Evolutionary conservation across 2,797 vertebrate genomes (phyloP).

Genomic region (Pipistrellus kuhlii): DNA sequence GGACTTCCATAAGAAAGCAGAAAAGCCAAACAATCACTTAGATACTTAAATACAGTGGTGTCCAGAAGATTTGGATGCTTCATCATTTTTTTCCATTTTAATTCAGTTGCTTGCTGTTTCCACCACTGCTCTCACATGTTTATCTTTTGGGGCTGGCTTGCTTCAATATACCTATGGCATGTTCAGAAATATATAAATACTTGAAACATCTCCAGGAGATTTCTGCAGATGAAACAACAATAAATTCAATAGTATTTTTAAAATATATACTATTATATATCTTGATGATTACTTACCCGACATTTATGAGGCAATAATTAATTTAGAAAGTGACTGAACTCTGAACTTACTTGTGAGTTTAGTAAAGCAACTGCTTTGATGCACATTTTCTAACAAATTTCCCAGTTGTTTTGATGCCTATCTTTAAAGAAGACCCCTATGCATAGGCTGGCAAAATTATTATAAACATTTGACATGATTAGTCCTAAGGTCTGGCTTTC

Average conservation of each 20-base stretch:
- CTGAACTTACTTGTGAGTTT: constrained; percentile 55
- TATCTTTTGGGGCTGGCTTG: not conserved
- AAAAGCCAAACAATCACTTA: constrained; percentile 32
- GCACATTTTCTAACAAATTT: constrained; percentile 39
- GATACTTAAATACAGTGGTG: not conserved
- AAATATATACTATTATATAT: not conserved
- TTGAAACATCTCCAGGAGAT: constrained; percentile 1
- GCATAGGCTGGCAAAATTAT: constrained; percentile 52
- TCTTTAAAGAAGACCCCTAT: constrained; percentile 26
- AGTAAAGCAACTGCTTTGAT: constrained; percentile 47
- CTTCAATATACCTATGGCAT: not conserved
- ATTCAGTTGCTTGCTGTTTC: constrained; percentile 18
- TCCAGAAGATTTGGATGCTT: constrained; percentile 8
- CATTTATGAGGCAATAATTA: constrained; percentile 31
- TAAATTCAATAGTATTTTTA: constrained; percentile 19
- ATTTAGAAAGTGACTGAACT: constrained; percentile 65
- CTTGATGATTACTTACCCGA: constrained; percentile 41
- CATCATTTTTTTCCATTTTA: constrained; percentile 4
- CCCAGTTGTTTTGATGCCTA: constrained; percentile 15
- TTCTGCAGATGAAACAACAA: constrained; percentile 43
- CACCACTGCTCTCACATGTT: not conserved
- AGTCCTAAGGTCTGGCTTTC: constrained; percentile 52
- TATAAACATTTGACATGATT: constrained; percentile 61
- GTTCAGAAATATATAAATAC: constrained; percentile 12
- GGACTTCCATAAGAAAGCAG: not conserved